Conservation (phyloP, 2,797 vertebrate species). For the Bucorvus abyssinicus region DNA sequence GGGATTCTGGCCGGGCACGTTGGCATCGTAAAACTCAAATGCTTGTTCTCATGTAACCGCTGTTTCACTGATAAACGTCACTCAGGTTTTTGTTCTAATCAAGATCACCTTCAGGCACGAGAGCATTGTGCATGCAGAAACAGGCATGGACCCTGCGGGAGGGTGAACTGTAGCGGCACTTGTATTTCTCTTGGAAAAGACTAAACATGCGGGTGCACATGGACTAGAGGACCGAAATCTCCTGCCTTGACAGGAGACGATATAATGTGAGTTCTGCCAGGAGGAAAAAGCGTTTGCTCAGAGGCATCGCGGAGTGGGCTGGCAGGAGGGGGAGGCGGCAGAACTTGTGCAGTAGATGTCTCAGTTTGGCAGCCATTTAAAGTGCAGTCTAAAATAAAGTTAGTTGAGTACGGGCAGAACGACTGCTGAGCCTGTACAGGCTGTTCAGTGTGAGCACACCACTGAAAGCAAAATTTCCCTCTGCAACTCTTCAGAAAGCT, state of each 20-base stretch:
- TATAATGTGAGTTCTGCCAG: neutral
- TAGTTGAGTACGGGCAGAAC: neutral
- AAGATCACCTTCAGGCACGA: no score
- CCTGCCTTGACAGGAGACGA: neutral
- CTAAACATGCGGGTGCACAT: neutral
- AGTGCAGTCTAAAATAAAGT: slow-evolving; percentile 48
- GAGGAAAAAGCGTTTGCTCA: neutral
- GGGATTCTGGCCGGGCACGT: neutral
- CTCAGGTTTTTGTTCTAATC: no score
- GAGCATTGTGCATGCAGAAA: neutral
- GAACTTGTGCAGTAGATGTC: slow-evolving; percentile 2
- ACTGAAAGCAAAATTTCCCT: neutral
- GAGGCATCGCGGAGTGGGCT: neutral
- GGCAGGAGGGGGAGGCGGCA: slow-evolving; percentile 35
- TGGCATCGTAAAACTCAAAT: neutral
- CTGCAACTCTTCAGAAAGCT: neutral
- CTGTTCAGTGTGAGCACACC: neutral
- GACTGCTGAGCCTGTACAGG: neutral
- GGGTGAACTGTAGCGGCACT: neutral
- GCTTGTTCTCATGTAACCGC: no score
- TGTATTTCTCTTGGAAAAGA: neutral
- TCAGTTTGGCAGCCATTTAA: slow-evolving; percentile 41
- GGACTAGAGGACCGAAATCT: neutral
- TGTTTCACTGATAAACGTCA: no score
- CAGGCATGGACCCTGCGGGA: neutral